Evolutionary conservation across 2,888 invertebrate genomes (phyloP), one percentile per base, ranked within the genome.

Genomic region (Sphaerophoria taeniata): DNA sequence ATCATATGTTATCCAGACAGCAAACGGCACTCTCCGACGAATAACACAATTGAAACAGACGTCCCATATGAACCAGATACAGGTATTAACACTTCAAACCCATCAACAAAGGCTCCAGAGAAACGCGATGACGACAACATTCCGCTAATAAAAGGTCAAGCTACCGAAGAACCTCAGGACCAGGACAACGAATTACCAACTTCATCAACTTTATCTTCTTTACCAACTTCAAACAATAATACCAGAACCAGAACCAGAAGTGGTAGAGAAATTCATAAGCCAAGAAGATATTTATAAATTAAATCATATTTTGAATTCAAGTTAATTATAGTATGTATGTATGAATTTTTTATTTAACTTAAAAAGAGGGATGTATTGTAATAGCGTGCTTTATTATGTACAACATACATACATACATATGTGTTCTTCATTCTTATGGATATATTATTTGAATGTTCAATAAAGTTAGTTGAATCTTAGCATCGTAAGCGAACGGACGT

Each of bases 181-280:
- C 51, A 51, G 51, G 9, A 51, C 24, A 24, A 24, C 24, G 24
- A 51, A 12, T 11, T 51, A 51, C 34, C 34, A 36, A 65, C 16
- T 65, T 7, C 39, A 53, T 47, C 47, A 14, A 47, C 47, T 47
- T 47, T 47, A 47, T 5, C 11, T 47, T n/a, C 47, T 47, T 47
- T 47, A 14, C 47, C 47, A 47, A 12, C 49, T 49, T 49, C 53
- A 67, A 67, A 67, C 12, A 69, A 69, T 39, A 51, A 49, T 51
- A 24, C 33, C 7, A 49, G 60, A n/a, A n/a, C n/a, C 31, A 36
- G 58, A 6, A 72, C 71, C 4, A 72, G 71, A 60, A 60, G 71
- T 51, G 58, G 72, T 14, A 61, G 47, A 49, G 47, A 34, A 47
- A 12, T 58, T n/a, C 49, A 49, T 12, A 51, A 7, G 14, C 60